A percentile compares a stretch with the other conserved stretches of the same genome.
phyloP scores from a whole-genome alignment of 2,113 vertebrate species.

The Leucopternis melanops region DNA sequence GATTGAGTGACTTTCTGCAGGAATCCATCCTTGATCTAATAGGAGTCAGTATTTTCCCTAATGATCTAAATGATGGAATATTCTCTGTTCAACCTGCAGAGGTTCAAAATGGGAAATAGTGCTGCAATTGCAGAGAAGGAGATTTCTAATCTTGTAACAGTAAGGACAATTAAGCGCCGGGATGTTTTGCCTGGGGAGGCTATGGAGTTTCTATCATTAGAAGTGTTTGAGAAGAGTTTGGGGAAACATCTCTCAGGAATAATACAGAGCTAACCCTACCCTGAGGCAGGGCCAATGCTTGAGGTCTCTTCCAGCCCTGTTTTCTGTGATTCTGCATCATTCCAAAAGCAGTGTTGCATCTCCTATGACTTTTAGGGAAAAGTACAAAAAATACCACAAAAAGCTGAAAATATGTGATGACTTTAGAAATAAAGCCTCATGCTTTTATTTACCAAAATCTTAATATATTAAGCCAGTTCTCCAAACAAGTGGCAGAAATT shows the following conservation, averaged over 20 bases:
- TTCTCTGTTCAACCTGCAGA: not conserved
- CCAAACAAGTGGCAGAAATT: not conserved
- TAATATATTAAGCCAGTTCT: not conserved
- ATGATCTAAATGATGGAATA: conserved; percentile 25
- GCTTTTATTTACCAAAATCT: not conserved
- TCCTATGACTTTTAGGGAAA: not conserved
- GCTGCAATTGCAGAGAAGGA: not conserved
- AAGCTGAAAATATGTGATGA: rapidly evolving
- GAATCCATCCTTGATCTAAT: conserved; percentile 25
- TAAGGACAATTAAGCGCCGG: not conserved
- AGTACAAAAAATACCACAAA: not conserved
- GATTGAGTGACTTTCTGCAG: conserved; percentile 34
- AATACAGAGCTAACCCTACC: not conserved
- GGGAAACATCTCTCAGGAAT: not conserved
- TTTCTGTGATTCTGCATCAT: not conserved
- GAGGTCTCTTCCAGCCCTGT: not conserved
- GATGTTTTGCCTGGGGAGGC: not conserved
- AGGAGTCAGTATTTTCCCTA: conserved; percentile 22
- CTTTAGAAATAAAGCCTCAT: not conserved
- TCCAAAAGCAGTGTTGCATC: not conserved
- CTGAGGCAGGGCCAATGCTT: not conserved
- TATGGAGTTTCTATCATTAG: not conserved
- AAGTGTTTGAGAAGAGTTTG: not conserved
- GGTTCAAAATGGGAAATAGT: conserved; percentile 11
- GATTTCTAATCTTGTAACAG: not conserved